Percentiles rank a stretch among this genome's conserved stretches.
Evolutionary conservation across 2,113 vertebrate genomes (phyloP).

Genomic region (Herpailurus yagouaroundi): DNA sequence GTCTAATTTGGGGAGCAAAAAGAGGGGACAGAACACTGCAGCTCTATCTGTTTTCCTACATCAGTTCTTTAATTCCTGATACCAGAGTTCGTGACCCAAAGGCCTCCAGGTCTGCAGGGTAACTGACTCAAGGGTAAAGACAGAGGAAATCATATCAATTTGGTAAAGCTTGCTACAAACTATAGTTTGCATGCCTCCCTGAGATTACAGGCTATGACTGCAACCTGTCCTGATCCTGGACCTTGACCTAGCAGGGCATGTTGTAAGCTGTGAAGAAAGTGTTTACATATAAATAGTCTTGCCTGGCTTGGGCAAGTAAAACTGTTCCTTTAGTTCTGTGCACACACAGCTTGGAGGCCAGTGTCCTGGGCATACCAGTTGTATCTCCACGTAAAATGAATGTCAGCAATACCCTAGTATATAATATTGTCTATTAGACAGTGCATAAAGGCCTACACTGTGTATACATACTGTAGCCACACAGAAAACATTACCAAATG

Average conservation of each 20-base stretch:
- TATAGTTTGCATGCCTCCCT: constrained; percentile 75
- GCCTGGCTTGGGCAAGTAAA: constrained; percentile 84
- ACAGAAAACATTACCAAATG: constrained; percentile 90
- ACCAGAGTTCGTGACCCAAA: constrained; percentile 68
- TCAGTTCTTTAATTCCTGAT: constrained; percentile 74
- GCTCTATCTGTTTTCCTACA: constrained; percentile 56
- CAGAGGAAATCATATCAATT: constrained; percentile 80
- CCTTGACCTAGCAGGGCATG: constrained; percentile 81
- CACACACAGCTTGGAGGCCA: constrained; percentile 80
- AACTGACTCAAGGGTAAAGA: constrained; percentile 77
- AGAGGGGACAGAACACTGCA: constrained; percentile 27
- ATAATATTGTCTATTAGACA: constrained; percentile 88
- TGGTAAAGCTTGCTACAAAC: constrained; percentile 75
- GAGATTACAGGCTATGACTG: constrained; percentile 55
- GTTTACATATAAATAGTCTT: constrained; percentile 88
- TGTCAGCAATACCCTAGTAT: constrained; percentile 82
- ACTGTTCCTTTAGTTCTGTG: constrained; percentile 84
- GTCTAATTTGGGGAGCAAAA: constrained; percentile 70
- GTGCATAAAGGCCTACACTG: constrained; percentile 85
- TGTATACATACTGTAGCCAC: constrained; percentile 86
- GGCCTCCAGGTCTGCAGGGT: constrained; percentile 77
- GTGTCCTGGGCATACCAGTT: constrained; percentile 82
- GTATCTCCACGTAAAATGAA: constrained; percentile 83
- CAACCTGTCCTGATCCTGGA: constrained; percentile 76
- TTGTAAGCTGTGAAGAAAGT: constrained; percentile 84